Conservation (phyloP, 2,888 invertebrate genomes). For the Mamestra brassicae region DNA sequence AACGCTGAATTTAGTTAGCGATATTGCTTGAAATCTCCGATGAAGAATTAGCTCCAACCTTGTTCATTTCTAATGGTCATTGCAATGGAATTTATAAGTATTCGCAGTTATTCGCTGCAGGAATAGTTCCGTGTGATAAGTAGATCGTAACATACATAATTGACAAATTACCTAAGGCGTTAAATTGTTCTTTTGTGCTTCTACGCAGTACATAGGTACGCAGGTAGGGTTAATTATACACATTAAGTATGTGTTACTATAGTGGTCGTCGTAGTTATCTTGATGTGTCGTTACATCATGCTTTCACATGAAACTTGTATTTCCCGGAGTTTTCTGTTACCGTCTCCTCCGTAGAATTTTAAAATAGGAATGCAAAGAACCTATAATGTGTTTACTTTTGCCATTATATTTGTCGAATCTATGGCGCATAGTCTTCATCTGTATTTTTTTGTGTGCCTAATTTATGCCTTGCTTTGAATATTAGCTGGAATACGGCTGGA, state of each 20-base stretch:
- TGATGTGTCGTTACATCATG: conserved; percentile 27
- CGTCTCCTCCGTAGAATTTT: background rate
- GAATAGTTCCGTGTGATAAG: conserved; percentile 46
- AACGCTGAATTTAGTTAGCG: conserved; percentile 22
- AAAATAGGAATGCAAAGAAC: background rate
- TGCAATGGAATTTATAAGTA: conserved; percentile 37
- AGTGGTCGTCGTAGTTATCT: conserved; percentile 37
- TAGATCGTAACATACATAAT: conserved; percentile 33
- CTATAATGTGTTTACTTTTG: background rate
- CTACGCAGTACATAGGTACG: conserved; percentile 13
- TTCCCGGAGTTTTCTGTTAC: conserved; percentile 4
- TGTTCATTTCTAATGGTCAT: conserved; percentile 43
- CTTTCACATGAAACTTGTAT: conserved; percentile 34
- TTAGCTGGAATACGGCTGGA: conserved; percentile 87
- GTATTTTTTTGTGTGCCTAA: too few species aligned
- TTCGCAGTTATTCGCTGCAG: conserved; percentile 3
- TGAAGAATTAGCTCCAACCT: conserved; percentile 29
- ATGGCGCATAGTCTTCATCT: background rate
- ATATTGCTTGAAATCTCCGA: conserved; percentile 23
- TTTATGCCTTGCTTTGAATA: conserved; percentile 20
- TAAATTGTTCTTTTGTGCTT: conserved; percentile 50
- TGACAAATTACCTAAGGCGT: conserved; percentile 39
- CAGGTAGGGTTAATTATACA: conserved; percentile 38
- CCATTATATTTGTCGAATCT: background rate
- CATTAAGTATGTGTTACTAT: conserved; percentile 21